Base-by-base conservation (phyloP, 2,797 vertebrate genomes). In the Chelonia mydas region DNA sequence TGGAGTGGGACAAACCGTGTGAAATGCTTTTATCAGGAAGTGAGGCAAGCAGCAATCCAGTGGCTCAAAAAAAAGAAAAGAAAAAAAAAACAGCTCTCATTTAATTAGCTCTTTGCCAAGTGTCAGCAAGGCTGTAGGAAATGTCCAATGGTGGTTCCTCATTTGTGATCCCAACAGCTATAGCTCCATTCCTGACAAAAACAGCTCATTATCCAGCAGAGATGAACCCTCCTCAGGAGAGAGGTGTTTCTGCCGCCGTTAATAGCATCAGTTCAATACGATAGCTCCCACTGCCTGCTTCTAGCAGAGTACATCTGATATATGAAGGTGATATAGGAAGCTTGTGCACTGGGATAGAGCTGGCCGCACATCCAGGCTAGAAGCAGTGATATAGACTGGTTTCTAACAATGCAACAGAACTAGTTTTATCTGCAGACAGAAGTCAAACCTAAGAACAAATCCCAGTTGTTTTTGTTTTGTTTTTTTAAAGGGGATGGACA, bases 161-260 rank as follows among this genome's bases (percentile, higher is more conserved):
- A 83, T 95, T 94, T 95, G 89, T 85, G 93, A 96, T 97, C 92
- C 77, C 45, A 45, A 50, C 1, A 61, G 90, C 95, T 83, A 79
- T 84, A 72, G 9, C 84, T 86, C 89, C 91, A 47, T 85, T 86
- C 87, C 94, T 0, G 45, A 92, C 78, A 86, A 91, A 83, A 87
- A 57, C 91, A 97, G 95, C 93, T 97, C 95, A 91, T 97, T 96
- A 96, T 47, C 92, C 90, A 86, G 91, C 85, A 92, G 90, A 96
- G 94, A 90, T 84, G 92, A 96, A 49, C 65, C 61, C 91, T 87
- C 57, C 87, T 86, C 87, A 11, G 93, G 25, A 95, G 57, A 86
- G 90, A 95, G 89, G 86, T 55, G 87, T 87, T 96, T 59, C 76
- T 54, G 45, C 89, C 54, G 93, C 90, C 81, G 74, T 49, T 92